Evolutionary conservation across 1,140 invertebrate genomes (phyloP).

Genomic region (Mycetomoellerius zeteki): DNA sequence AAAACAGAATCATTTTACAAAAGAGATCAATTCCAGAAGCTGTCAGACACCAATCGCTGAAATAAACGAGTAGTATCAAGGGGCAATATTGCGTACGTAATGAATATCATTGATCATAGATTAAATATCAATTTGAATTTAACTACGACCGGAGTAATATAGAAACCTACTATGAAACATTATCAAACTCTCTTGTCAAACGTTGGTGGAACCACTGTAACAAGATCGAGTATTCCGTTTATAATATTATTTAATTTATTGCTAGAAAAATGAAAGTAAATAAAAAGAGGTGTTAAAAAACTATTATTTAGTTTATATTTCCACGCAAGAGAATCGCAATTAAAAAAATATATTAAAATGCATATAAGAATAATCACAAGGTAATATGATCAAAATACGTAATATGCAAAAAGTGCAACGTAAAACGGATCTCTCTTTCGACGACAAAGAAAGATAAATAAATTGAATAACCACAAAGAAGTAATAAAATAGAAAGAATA

Average conservation of each 20-base stretch:
- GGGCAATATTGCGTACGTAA: conserved; percentile 18
- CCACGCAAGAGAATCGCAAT: background rate
- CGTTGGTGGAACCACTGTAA: conserved; percentile 1
- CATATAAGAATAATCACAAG: background rate
- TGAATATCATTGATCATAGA: conserved; percentile 31
- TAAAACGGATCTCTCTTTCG: background rate
- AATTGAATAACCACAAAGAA: background rate
- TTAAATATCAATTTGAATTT: conserved; percentile 58
- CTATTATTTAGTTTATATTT: background rate
- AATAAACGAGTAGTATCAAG: conserved; percentile 33
- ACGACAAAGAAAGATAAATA: background rate
- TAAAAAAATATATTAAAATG: conserved; percentile 8
- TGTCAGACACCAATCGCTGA: conserved; percentile 8
- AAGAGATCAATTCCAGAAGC: background rate
- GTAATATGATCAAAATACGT: background rate
- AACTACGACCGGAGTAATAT: background rate
- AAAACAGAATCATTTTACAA: conserved; percentile 22
- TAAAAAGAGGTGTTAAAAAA: background rate
- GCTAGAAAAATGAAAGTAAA: background rate
- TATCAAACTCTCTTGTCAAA: background rate
- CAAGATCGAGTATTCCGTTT: conserved; percentile 35
- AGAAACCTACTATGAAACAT: background rate
- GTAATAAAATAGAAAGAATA: conserved; percentile 13
- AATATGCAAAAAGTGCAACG: background rate
- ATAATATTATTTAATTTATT: conserved; percentile 28